Conservation (phyloP, 2,888 invertebrate species). For the Eurytoma adleriae region DNA sequence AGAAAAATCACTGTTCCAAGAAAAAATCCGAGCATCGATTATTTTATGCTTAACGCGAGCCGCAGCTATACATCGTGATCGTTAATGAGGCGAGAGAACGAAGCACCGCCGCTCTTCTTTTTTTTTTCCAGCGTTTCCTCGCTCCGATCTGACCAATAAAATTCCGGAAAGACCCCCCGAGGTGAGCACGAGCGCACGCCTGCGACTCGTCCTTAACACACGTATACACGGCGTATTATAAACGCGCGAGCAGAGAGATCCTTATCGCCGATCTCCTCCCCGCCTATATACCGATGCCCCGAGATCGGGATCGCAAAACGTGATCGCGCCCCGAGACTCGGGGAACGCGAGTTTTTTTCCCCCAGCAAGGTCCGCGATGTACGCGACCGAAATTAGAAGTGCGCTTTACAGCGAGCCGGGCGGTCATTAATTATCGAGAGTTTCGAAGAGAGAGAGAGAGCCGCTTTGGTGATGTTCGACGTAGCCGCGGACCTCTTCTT, state of each 20-base stretch:
- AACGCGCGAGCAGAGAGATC: background rate
- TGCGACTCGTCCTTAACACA: background rate
- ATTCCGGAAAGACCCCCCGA: conserved; percentile 60
- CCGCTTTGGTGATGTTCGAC: background rate
- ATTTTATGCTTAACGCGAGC: background rate
- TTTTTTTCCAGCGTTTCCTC: background rate
- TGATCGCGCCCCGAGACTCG: background rate
- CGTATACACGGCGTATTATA: background rate
- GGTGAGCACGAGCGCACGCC: conserved; percentile 15
- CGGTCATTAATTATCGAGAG: background rate
- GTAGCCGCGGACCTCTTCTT: background rate
- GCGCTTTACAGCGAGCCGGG: background rate
- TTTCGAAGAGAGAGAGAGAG: too few species aligned
- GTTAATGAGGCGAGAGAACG: background rate
- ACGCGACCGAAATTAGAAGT: conserved; percentile 11
- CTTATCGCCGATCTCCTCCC: background rate
- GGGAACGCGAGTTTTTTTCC: too few species aligned
- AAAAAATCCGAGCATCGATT: background rate
- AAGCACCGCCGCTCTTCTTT: background rate
- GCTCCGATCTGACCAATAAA: conserved; percentile 53
- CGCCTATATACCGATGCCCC: background rate
- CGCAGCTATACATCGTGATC: background rate
- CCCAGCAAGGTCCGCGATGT: background rate
- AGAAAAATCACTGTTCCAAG: background rate
- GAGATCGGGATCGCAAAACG: conserved; percentile 6